Conservation (phyloP, 2,888 invertebrate genomes). For the Protodeltote pygarga region DNA sequence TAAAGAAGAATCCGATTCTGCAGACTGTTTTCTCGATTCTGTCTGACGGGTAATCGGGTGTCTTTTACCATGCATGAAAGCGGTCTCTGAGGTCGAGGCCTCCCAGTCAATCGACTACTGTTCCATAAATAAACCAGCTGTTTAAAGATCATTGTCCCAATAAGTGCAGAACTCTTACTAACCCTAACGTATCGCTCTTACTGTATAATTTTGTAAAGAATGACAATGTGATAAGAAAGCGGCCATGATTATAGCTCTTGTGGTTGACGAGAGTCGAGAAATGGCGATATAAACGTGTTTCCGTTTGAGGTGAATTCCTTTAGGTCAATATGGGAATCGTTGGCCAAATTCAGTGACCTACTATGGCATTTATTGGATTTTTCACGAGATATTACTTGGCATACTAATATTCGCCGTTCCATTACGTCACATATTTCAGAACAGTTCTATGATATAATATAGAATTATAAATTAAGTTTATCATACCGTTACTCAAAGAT, state of each 20-base stretch:
- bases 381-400: conserved; percentile 17
- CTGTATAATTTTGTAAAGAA: conserved; percentile 37
- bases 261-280: conserved; percentile 26
- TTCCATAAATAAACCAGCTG: conserved; percentile 60
- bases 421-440: conserved; percentile 12
- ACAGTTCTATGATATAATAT: conserved; percentile 7
- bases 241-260: conserved; percentile 24
- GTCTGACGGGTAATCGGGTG: conserved; percentile 61
- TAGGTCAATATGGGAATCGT: conserved; percentile 24
- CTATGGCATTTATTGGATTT: conserved; percentile 24
- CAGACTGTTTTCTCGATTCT: conserved; percentile 57
- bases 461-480: conserved; percentile 15
- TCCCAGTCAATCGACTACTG: conserved; percentile 57
- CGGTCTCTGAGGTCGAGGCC: conserved; percentile 58
- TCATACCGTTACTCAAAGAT: conserved; percentile 16
- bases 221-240: conserved; percentile 29
- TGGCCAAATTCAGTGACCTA: conserved; percentile 3
- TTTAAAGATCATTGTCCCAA: conserved; percentile 59
- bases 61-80: conserved; percentile 62
- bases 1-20: conserved; percentile 66
- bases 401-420: conserved; percentile 10
- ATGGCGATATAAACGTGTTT: conserved; percentile 26
- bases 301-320: conserved; percentile 32
- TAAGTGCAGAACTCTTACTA: conserved; percentile 53
- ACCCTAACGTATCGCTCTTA: conserved; percentile 39